Conservation (phyloP, 2,113 vertebrate genomes). For the Chauna torquata region DNA sequence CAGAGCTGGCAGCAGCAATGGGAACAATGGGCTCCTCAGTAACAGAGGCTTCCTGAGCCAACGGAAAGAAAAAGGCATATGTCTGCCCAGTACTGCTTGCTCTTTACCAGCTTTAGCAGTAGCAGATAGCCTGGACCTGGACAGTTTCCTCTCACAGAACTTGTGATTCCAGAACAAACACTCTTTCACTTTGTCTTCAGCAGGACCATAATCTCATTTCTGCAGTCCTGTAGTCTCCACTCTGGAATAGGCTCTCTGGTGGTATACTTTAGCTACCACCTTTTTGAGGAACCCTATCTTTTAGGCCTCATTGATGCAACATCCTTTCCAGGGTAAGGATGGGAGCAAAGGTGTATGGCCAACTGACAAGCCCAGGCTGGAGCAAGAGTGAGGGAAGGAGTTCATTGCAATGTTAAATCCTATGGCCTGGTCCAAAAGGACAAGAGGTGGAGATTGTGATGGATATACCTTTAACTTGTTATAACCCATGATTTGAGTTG, state of each 20-base stretch:
- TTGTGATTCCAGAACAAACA: background rate
- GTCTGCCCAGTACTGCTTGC: background rate
- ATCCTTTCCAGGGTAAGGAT: background rate
- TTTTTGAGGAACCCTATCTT: background rate
- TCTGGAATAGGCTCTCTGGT: background rate
- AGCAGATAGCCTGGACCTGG: background rate
- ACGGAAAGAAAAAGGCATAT: background rate
- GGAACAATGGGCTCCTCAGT: background rate
- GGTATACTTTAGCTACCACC: background rate
- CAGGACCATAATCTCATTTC: background rate
- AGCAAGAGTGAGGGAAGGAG: no score
- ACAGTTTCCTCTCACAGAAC: background rate
- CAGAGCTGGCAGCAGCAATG: background rate
- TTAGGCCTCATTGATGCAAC: background rate
- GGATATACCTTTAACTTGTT: no score
- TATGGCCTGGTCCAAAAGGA: no score
- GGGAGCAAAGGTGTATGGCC: no score
- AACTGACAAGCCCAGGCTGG: no score
- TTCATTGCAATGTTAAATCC: no score
- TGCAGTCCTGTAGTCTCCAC: background rate
- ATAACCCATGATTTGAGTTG: no score
- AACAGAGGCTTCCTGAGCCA: background rate
- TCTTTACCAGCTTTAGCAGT: background rate
- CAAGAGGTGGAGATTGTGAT: no score
- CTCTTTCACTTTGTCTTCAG: background rate